phyloP scores from a whole-genome alignment of 2,888 invertebrate species.

The Harpagoxenus sublaevis region DNA sequence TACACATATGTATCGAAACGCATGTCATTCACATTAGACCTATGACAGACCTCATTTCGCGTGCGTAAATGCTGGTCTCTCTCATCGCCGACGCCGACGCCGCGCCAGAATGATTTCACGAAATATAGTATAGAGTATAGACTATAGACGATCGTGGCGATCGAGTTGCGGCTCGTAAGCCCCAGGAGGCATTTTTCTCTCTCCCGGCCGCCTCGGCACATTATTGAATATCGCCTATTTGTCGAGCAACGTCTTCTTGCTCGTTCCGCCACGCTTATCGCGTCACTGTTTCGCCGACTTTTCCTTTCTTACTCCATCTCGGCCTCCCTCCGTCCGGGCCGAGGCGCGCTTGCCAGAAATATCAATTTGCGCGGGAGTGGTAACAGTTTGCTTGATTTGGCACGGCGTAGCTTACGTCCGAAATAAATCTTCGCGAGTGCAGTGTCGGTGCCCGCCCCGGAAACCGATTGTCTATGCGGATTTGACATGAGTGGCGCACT shows the following conservation, averaged over 20 bases:
- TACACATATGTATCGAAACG: slow-evolving; percentile 22
- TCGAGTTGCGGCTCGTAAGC: background rate
- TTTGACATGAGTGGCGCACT: slow-evolving; percentile 38
- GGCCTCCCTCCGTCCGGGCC: slow-evolving; percentile 15
- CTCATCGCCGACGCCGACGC: background rate
- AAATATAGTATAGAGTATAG: background rate
- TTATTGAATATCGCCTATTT: slow-evolving; percentile 64
- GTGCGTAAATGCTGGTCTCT: slow-evolving; percentile 12
- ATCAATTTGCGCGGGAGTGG: slow-evolving; percentile 80
- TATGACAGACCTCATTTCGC: slow-evolving; percentile 15
- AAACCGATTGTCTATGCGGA: slow-evolving; percentile 60
- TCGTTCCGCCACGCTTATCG: slow-evolving; percentile 43
- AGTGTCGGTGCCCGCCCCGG: slow-evolving; percentile 43
- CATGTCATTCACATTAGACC: slow-evolving; percentile 26
- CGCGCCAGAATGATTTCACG: slow-evolving; percentile 2
- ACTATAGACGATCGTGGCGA: background rate
- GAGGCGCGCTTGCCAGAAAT: slow-evolving; percentile 78
- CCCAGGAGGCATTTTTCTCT: slow-evolving; percentile 6
- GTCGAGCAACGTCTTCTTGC: slow-evolving; percentile 46
- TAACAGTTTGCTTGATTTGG: slow-evolving; percentile 82
- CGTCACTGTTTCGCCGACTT: slow-evolving; percentile 52
- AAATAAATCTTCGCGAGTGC: slow-evolving; percentile 73
- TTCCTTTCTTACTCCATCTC: slow-evolving; percentile 8
- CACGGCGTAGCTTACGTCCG: slow-evolving; percentile 72
- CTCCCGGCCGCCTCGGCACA: slow-evolving; percentile 25